Base-by-base conservation (phyloP, 2,888 invertebrate genomes). In the Sarcophaga rosellei region DNA sequence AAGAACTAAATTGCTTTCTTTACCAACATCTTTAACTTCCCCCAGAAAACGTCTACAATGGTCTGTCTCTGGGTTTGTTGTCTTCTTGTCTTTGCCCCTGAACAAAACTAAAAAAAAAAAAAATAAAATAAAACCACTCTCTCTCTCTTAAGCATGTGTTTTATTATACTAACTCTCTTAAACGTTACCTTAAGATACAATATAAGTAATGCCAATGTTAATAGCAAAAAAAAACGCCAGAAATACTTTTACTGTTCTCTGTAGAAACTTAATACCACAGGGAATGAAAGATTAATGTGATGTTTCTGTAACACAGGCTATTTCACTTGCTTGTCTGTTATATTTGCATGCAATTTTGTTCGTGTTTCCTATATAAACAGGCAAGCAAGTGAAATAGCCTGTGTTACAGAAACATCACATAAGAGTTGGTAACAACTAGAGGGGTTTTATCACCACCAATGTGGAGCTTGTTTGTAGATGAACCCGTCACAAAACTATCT, bases 1-100 rank as follows among this genome's bases (percentile, higher is more conserved):
- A 90, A 90, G 90, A 90, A 90, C 90, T 90, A 89, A 89, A 85
- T 84, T 84, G 81, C 85, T 82, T 81, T 77, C 78, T 78, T 83
- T 85, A 72, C 83, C 45, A 73, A 47, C n/a, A 73, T 73, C 85
- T 81, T 84, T 74, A 70, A 84, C 84, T 84, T 79, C 79, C 75
- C 35, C 35, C 35, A 35, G 35, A 59, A 78, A 63, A 79, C 65
- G 45, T 35, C 25, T 44, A 10, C 53, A 57, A 25, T 65, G 75
- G 53, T 44, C 21, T 63, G 23, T 10, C 35, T 35, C 8, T 35
- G 35, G 35, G 35, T 35, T 35, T 35, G n/a, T 10, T 35, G 35
- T 35, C 35, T 35, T 10, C 0, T 35, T 35, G 69, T 12, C 21
- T n/a, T 20, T 12, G 44, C 25, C 20, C 45, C 25, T 75, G 63